A percentile compares a stretch with the other conserved stretches of the same genome.
phyloP scores from a whole-genome alignment of 2,797 vertebrate species.

The Tenualosa thibaudeaui region DNA sequence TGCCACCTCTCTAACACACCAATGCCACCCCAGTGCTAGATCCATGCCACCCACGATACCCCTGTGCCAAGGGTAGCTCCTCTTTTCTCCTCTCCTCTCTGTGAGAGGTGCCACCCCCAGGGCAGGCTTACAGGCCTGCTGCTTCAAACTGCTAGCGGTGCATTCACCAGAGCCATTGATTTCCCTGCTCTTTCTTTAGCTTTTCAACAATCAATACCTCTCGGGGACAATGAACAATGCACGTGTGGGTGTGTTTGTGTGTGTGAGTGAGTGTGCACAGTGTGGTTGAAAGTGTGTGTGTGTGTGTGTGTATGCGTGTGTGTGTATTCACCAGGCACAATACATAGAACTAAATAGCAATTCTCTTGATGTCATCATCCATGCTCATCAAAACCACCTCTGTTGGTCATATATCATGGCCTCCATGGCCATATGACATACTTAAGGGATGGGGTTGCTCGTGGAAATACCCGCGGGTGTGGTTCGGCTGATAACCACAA shows the following conservation, averaged over 20 bases:
- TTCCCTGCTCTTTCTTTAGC: conserved; percentile 55
- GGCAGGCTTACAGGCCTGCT: conserved; percentile 41
- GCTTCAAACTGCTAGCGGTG: conserved; percentile 69
- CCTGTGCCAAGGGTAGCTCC: no score
- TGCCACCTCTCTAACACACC: no score
- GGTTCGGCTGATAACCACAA: no score
- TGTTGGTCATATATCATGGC: no score
- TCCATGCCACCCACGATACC: no score
- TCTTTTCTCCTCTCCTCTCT: no score
- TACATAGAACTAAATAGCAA: conserved; percentile 61
- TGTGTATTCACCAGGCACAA: background rate
- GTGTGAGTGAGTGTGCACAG: background rate
- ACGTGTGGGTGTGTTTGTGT: conserved; percentile 41
- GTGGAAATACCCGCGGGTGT: no score
- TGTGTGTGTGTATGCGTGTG: background rate
- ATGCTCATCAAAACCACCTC: background rate
- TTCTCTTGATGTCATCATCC: conserved; percentile 56
- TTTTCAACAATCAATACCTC: conserved; percentile 65
- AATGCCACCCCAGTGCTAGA: no score
- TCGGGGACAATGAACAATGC: conserved; percentile 65
- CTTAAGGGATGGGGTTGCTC: no score
- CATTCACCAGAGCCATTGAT: conserved; percentile 78
- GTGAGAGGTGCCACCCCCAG: background rate
- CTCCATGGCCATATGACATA: no score
- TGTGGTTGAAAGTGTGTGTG: background rate